Base-by-base conservation (phyloP, 2,113 vertebrate species). In the Psettodes erumei region DNA sequence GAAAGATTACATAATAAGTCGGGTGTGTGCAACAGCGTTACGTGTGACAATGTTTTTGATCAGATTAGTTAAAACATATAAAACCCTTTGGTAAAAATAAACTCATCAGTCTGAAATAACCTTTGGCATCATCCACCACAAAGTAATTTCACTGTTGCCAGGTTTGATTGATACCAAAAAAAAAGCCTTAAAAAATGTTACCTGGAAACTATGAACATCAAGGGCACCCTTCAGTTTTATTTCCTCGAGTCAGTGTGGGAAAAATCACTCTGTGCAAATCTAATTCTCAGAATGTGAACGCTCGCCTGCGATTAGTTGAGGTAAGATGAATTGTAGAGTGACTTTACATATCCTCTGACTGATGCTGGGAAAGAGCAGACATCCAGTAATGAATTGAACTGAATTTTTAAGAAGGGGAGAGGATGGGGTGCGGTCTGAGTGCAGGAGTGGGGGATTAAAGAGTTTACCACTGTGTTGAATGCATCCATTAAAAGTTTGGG, bases 401-500 rank as follows among this genome's bases (percentile, higher is more conserved):
- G 55, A 71, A 79, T 67, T 51, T 65, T 60, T 70, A n/a, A 75
- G 42, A 80, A 28, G 28, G 53, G 38, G 28, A 48, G 25, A 48
- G 43, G 43, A 61, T 21, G 70, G n/a, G 23, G 58, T 25, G 51
- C 5, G 32, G 15, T 40, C 47, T 1, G 74, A 67, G 55, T 51
- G 37, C 54, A 66, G 56, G 70, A n/a, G n/a, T n/a, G 59, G 65
- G 25, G 48, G 54, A 79, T 80, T 64, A 75, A 83, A 89, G 55
- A 30, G 65, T 77, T 73, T 63, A 62, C 65, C 58, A 53, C 37
- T 40, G 51, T 81, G 62, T 77, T 79, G 68, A 81, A 85, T 62
- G 75, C 59, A 77, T 42, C 68, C 78, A 82, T 88, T 84, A 88
- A 81, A 90, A 51, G 79, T 87, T 88, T 67, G 51, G n/a, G 56